A percentile compares a stretch with the other conserved stretches of the same genome.
Evolutionary conservation across 2,797 vertebrate species (phyloP).

Genomic region (Xiphophorus birchmanni): DNA sequence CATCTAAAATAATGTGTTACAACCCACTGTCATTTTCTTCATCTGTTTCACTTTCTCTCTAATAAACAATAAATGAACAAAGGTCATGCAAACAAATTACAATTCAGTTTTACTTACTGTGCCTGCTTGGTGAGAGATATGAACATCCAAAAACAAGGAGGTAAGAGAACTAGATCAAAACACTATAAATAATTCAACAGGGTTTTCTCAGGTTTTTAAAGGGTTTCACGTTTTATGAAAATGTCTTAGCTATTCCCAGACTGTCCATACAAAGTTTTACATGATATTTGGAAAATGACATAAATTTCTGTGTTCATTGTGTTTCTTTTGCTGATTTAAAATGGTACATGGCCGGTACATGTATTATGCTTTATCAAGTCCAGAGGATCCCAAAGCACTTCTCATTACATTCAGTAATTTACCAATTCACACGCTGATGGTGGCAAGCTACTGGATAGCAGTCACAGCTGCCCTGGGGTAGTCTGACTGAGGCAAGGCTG

Average conservation of each 20-base stretch:
- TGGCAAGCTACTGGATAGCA: no score
- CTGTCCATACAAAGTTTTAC: neutral
- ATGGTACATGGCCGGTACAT: neutral
- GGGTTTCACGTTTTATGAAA: neutral
- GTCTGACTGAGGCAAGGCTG: no score
- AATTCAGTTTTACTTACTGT: constrained; percentile 65
- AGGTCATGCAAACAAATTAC: constrained; percentile 63
- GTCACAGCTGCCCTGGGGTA: no score
- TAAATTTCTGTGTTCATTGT: neutral
- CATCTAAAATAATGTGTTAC: constrained; percentile 42
- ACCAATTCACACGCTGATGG: no score
- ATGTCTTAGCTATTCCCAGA: neutral
- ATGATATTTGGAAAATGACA: neutral
- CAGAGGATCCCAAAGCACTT: no score
- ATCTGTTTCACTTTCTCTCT: constrained; percentile 25
- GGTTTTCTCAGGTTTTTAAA: neutral
- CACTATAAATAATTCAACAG: neutral
- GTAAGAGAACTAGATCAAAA: neutral
- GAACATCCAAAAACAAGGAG: neutral
- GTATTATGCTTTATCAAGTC: no score
- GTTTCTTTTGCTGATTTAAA: neutral
- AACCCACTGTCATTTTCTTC: constrained; percentile 30
- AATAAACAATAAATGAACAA: constrained; percentile 58
- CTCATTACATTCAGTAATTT: no score
- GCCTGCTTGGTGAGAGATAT: constrained; percentile 26